Percentiles rank a stretch among this genome's conserved stretches.
phyloP scores from a whole-genome alignment of 2,113 vertebrate genomes.

The Eublepharis macularius region DNA sequence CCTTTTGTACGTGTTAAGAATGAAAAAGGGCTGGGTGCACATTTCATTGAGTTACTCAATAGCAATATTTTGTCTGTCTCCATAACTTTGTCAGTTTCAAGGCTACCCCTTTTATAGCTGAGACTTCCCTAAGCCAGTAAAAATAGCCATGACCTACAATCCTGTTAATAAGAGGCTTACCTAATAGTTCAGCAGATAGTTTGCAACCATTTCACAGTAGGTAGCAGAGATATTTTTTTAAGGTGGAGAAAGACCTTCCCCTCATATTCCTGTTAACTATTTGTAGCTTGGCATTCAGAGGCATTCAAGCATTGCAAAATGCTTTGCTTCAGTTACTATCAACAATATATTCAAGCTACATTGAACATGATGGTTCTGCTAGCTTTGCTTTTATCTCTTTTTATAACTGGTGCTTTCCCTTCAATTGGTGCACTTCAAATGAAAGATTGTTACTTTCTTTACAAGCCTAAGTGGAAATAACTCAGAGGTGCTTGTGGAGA shows the following conservation, averaged over 20 bases:
- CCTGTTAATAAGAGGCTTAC: slow-evolving; percentile 44
- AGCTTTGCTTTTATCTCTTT: too few species aligned
- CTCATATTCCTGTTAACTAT: slow-evolving; percentile 20
- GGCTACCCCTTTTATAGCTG: background rate
- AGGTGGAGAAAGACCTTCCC: slow-evolving; percentile 41
- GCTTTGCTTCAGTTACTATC: slow-evolving; percentile 3
- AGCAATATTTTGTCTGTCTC: background rate
- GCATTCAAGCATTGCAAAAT: slow-evolving; percentile 38
- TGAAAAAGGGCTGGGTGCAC: background rate
- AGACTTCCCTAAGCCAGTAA: slow-evolving; percentile 37
- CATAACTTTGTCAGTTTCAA: background rate
- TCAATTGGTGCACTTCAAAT: too few species aligned
- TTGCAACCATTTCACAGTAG: slow-evolving; percentile 2
- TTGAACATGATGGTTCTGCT: too few species aligned
- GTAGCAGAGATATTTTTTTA: slow-evolving; percentile 22
- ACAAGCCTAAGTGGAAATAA: too few species aligned
- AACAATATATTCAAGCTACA: slow-evolving; percentile 29
- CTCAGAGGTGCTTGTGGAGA: too few species aligned
- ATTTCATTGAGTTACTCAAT: too few species aligned
- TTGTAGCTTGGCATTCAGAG: slow-evolving; percentile 28
- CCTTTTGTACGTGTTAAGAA: background rate
- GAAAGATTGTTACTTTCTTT: too few species aligned
- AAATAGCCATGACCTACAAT: slow-evolving; percentile 70
- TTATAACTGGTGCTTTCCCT: too few species aligned
- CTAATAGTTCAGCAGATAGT: slow-evolving; percentile 30